These are phyloP conservation scores for Pogonomyrmex barbatus DNA, from an alignment of 1,140 invertebrate genomes.

Conservation along the genomic window DNA sequence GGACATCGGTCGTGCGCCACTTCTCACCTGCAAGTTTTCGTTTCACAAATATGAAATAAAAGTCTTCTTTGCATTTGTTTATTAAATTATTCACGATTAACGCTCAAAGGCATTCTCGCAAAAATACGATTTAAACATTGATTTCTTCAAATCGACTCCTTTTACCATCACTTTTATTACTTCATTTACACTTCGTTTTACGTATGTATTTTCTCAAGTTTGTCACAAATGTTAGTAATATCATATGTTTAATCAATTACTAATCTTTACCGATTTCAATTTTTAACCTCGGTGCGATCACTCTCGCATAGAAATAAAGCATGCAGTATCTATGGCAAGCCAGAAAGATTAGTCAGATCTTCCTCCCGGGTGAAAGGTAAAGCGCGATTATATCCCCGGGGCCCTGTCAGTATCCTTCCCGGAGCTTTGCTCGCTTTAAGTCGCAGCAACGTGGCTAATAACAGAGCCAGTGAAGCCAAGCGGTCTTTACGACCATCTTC, in stretches of 20 bases:
- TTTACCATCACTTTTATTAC: neutral
- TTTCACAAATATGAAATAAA: constrained; percentile 31
- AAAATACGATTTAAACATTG: neutral
- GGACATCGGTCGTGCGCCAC: constrained; percentile 57
- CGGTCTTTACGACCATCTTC: constrained; percentile 85
- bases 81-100: constrained; percentile 9
- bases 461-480: constrained; percentile 83
- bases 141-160: neutral
- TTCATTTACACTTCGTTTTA: neutral
- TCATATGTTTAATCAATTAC: neutral
- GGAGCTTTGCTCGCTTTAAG: constrained; percentile 79
- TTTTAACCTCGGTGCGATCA: neutral
- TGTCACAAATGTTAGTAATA: neutral
- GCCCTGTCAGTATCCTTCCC: constrained; percentile 70
- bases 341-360: constrained; percentile 81
- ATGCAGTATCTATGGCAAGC: constrained; percentile 49
- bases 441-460: constrained; percentile 82
- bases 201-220: neutral
- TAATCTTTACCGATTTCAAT: neutral
- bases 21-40: constrained; percentile 50
- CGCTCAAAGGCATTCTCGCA: neutral
- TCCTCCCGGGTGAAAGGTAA: constrained; percentile 77
- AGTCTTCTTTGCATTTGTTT: constrained; percentile 21
- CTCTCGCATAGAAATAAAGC: constrained; percentile 25
- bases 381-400: constrained; percentile 81